These are phyloP conservation scores for Drosophila lacertosa DNA, from an alignment of 1,140 invertebrate genomes.

Conservation along the genomic window DNA sequence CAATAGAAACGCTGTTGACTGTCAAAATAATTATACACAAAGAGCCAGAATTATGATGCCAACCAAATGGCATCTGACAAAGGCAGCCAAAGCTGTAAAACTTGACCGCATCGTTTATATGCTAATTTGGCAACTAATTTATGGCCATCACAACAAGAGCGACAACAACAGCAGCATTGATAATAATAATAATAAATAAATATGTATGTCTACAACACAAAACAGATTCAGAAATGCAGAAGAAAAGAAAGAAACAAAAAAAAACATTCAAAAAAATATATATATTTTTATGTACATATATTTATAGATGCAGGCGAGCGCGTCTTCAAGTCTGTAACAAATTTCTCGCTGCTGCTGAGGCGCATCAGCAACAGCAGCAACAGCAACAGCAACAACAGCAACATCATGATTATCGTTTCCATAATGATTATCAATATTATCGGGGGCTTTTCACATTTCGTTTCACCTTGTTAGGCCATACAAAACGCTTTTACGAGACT, in stretches of 20 bases:
- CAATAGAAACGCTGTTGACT: conserved; percentile 9
- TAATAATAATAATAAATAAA: conserved; percentile 52
- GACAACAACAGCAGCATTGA: conserved; percentile 76
- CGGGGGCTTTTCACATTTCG: conserved; percentile 72
- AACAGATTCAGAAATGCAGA: conserved; percentile 11
- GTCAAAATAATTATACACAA: conserved; percentile 8
- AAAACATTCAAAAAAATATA: conserved; percentile 27
- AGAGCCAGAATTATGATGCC: conserved; percentile 13
- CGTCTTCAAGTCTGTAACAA: conserved; percentile 68
- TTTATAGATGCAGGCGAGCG: conserved; percentile 51
- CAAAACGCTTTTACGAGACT: conserved; percentile 64
- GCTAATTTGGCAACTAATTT: conserved; percentile 76
- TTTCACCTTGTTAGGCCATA: conserved; percentile 77
- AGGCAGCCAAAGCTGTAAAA: conserved; percentile 54
- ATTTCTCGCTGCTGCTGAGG: conserved; percentile 55
- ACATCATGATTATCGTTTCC: conserved; percentile 24
- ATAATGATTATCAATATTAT: conserved; percentile 53
- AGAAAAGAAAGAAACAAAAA: conserved; percentile 4
- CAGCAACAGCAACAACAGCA: conserved; percentile 42
- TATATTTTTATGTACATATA: conserved; percentile 53
- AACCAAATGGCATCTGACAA: conserved; percentile 32
- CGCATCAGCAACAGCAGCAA: conserved; percentile 42
- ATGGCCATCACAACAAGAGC: conserved; percentile 78
- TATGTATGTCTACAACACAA: conserved; percentile 24
- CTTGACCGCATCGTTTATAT: conserved; percentile 74